A percentile compares a stretch with the other conserved stretches of the same genome.
Evolutionary conservation across 2,113 vertebrate species (phyloP).

Genomic region (Ornithorhynchus anatinus): DNA sequence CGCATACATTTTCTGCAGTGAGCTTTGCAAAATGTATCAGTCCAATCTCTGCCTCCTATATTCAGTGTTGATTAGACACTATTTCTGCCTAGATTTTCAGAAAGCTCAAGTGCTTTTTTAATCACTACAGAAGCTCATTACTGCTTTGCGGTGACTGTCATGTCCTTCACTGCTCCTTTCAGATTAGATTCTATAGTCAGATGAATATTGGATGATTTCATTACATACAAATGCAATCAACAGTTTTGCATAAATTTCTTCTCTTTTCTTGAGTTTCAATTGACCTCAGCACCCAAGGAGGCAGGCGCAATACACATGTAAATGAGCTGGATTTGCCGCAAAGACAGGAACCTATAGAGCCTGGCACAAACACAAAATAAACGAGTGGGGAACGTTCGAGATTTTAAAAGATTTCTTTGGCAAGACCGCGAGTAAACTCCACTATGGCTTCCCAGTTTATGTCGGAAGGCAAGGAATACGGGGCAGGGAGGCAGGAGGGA

Average conservation of each 20-base stretch:
- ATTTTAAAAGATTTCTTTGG: too few relatives aligned
- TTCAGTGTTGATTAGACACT: slow-evolving; percentile 87
- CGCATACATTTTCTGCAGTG: slow-evolving; percentile 75
- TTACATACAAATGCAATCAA: slow-evolving; percentile 90
- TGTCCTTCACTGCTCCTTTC: slow-evolving; percentile 89
- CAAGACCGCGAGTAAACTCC: too few relatives aligned
- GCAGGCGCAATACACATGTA: slow-evolving; percentile 84
- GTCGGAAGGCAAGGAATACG: too few relatives aligned
- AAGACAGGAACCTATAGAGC: slow-evolving; percentile 58
- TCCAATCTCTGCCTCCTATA: slow-evolving; percentile 84
- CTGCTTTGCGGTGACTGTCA: slow-evolving; percentile 88
- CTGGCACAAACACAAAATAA: slow-evolving; percentile 61
- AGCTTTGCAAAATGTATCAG: slow-evolving; percentile 76
- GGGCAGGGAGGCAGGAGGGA: slow-evolving; percentile 13
- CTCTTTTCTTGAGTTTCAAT: slow-evolving; percentile 86
- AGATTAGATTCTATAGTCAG: slow-evolving; percentile 85
- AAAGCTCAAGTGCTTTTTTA: slow-evolving; percentile 85
- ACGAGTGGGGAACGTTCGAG: slow-evolving; percentile 57
- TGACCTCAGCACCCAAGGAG: slow-evolving; percentile 82
- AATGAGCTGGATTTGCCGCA: slow-evolving; percentile 77
- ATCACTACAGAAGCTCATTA: slow-evolving; percentile 90
- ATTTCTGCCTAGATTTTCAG: slow-evolving; percentile 83
- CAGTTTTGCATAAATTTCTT: slow-evolving; percentile 88
- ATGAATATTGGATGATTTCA: slow-evolving; percentile 91
- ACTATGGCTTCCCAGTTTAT: too few relatives aligned